Base-by-base conservation (phyloP, 2,113 vertebrate species). In the Dromaius novaehollandiae region DNA sequence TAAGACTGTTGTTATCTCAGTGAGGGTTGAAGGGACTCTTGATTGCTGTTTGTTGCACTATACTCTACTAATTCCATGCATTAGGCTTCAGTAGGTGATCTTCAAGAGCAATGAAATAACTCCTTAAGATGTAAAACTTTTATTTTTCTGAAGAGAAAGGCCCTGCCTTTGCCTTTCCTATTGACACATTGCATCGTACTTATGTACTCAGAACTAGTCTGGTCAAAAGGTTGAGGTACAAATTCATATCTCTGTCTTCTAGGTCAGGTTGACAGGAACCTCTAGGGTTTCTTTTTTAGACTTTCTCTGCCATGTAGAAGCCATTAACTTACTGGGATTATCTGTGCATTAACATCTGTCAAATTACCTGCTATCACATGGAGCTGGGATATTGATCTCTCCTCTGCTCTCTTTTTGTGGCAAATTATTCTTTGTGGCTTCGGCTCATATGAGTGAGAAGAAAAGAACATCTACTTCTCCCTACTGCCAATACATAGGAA, bases 351-450 rank as follows among this genome's bases (percentile, higher is more conserved):
- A 86, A 26, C 44, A 86, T 55, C 93, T 86, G 55, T 81, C 40
- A 95, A 44, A 93, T 75, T 75, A 26, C 32, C 34, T 58, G 8
- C 32, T 90, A 53, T 50, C 73, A 30, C n/a, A 66, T 74, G 34
- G 40, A 90, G 80, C 58, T 83, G 53, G 9, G 17, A 53, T 95
- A 95, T 63, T 44, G 58, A 87, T 89, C 46, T 85, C 88, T 86
- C 66, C 36, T 85, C 34, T 77, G 6, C 17, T 82, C 26, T 21
- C 19, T 58, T 95, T 82, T 73, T 74, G 68, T 70, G 55, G 30
- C 80, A 94, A 95, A 90, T 44, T 91, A 75, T 89, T 90, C 58
- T 90, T 87, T 95, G 76, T 78, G 18, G 42, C 42, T 84, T 82
- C 75, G 30, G 6, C 3, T 82, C 3, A 6, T 71, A 71, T 75